Percentiles rank a stretch among this genome's conserved stretches.
Conservation (phyloP, 2,888 invertebrate species). For the Chrysodeixis includens region DNA sequence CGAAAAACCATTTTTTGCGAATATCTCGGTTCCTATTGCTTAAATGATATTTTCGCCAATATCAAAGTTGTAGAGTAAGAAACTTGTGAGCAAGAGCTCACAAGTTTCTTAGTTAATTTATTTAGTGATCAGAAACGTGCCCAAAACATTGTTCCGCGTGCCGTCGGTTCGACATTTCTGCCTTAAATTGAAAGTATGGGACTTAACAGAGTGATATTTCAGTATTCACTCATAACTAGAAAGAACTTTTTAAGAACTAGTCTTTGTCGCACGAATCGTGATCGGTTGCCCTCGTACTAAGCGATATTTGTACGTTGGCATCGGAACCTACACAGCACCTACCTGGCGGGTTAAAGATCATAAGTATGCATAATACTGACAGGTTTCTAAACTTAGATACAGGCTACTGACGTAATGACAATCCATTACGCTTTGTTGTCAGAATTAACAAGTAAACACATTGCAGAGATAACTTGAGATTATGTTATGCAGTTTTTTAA, state of each 20-base stretch:
- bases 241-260: background rate
- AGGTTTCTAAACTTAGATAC: constrained; percentile 20
- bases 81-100: too few relatives aligned
- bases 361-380: constrained; percentile 28
- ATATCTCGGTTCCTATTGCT: too few relatives aligned
- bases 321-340: constrained; percentile 12
- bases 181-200: too few relatives aligned
- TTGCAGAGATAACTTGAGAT: background rate
- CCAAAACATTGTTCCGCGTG: too few relatives aligned
- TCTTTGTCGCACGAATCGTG: background rate
- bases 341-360: constrained; percentile 22
- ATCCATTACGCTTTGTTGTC: constrained; percentile 11
- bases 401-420: constrained; percentile 20
- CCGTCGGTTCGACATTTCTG: too few relatives aligned
- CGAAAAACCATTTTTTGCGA: too few relatives aligned
- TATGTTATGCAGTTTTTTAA: background rate
- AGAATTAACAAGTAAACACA: constrained; percentile 9
- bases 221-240: constrained; percentile 12
- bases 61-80: too few relatives aligned
- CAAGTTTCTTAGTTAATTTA: too few relatives aligned
- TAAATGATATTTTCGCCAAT: too few relatives aligned
- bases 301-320: constrained; percentile 8
- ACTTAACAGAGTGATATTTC: too few relatives aligned
- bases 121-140: too few relatives aligned
- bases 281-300: background rate